Percentiles rank a stretch among this genome's conserved stretches.
Conservation (phyloP, 1,140 invertebrate genomes). For the Ruditapes philippinarum region DNA sequence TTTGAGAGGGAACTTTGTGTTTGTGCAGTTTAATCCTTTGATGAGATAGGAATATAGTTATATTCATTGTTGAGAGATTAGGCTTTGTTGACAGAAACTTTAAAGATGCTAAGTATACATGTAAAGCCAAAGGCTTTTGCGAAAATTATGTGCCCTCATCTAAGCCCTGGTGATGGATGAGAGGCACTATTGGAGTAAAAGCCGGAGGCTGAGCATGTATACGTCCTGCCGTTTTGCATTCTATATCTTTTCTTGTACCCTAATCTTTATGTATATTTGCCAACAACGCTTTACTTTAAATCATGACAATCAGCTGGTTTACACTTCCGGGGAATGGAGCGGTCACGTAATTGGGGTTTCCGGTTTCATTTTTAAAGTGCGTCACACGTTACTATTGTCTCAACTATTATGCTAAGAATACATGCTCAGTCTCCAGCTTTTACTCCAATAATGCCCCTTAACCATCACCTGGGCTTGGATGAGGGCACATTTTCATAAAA, state of each 20-base stretch:
- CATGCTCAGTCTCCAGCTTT: neutral
- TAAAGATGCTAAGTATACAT: slow-evolving; percentile 32
- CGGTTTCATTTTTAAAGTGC: neutral
- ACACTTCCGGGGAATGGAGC: too few relatives aligned
- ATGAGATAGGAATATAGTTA: too few relatives aligned
- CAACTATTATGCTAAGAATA: neutral
- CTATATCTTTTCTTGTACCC: too few relatives aligned
- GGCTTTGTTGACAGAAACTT: slow-evolving; percentile 7
- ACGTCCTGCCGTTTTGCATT: neutral
- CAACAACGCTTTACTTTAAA: neutral
- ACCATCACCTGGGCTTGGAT: slow-evolving; percentile 20
- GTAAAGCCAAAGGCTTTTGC: neutral
- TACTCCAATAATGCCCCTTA: slow-evolving; percentile 29
- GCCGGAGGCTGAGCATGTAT: slow-evolving; percentile 50
- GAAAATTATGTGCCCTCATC: slow-evolving; percentile 51
- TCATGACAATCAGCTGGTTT: too few relatives aligned
- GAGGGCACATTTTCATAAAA: slow-evolving; percentile 2
- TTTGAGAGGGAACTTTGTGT: too few relatives aligned
- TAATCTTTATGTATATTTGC: neutral
- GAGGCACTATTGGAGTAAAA: slow-evolving; percentile 50
- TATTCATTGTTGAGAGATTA: too few relatives aligned
- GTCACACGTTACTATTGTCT: neutral
- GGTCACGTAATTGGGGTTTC: neutral
- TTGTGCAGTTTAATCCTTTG: too few relatives aligned
- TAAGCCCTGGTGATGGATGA: slow-evolving; percentile 58